Evolutionary conservation across 2,797 vertebrate genomes (phyloP).

Genomic region (Siniperca undulata): DNA sequence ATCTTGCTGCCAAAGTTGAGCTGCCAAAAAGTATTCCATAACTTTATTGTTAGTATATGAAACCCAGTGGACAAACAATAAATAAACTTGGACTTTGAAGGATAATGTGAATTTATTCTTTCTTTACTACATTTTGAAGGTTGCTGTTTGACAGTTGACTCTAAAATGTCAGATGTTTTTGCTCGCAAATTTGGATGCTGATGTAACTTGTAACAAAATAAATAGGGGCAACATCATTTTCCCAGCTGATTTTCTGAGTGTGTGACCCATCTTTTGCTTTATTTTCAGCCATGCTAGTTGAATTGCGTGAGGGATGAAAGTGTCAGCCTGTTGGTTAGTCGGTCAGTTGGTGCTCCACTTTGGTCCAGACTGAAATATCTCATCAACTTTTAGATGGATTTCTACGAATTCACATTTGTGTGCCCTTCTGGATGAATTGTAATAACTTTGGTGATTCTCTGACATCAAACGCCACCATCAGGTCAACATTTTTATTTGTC

Average conservation of each 20-base stretch:
- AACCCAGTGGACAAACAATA: not conserved
- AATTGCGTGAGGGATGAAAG: no score
- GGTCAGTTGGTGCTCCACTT: no score
- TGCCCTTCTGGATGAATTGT: not conserved
- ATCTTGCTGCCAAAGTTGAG: not conserved
- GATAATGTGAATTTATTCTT: slow-evolving; percentile 14
- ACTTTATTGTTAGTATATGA: not conserved
- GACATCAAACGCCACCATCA: not conserved
- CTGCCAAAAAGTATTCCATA: not conserved
- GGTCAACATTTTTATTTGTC: no score
- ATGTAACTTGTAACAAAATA: not conserved
- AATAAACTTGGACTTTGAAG: slow-evolving; percentile 1
- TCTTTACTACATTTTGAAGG: not conserved
- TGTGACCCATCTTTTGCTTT: not conserved
- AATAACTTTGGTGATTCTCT: not conserved
- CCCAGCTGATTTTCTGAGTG: not conserved
- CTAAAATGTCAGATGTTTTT: not conserved
- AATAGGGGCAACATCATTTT: not conserved
- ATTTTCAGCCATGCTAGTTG: not conserved
- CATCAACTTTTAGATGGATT: not conserved
- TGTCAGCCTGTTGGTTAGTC: no score
- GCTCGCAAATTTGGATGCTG: no score
- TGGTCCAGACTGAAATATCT: not conserved
- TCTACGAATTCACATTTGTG: no score
- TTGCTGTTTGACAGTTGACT: not conserved